Evolutionary conservation across 2,113 vertebrate genomes (phyloP).

Genomic region (Pandion haliaetus): DNA sequence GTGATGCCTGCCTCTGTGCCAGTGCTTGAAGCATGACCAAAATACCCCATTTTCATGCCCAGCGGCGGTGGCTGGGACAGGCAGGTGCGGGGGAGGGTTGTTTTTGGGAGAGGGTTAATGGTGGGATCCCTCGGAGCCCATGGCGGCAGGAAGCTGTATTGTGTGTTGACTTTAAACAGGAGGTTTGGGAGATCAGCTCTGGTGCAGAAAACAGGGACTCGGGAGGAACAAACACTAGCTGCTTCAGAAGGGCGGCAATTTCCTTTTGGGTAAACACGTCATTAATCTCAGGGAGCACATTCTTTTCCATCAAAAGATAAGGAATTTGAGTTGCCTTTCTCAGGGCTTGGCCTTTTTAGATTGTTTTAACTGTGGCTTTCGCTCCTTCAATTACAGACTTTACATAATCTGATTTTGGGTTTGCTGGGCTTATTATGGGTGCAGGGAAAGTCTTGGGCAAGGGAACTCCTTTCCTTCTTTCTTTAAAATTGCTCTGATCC

Average conservation of each 20-base stretch:
- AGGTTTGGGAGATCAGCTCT: constrained; percentile 60
- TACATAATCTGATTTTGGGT: constrained; percentile 40
- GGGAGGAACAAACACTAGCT: constrained; percentile 80
- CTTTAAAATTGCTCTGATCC: not conserved
- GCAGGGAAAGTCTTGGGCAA: not conserved
- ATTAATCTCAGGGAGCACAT: constrained; percentile 91
- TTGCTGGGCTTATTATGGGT: constrained; percentile 18
- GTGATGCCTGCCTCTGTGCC: not conserved
- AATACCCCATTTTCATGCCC: not conserved
- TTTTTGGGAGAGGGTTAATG: constrained; percentile 9
- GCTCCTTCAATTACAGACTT: constrained; percentile 1
- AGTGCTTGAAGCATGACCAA: fast-evolving
- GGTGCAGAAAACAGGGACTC: constrained; percentile 76
- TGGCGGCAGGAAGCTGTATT: constrained; percentile 39
- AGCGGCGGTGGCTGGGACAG: fast-evolving
- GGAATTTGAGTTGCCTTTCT: constrained; percentile 65
- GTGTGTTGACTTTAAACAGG: constrained; percentile 55
- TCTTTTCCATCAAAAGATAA: constrained; percentile 93
- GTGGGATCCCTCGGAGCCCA: not conserved
- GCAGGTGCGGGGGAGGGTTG: not conserved
- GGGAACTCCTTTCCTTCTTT: not conserved
- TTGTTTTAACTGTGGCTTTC: constrained; percentile 53
- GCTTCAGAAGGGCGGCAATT: constrained; percentile 92
- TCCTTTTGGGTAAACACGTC: constrained; percentile 96
- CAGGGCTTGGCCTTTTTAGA: constrained; percentile 51